Base-by-base conservation (phyloP, 2,113 vertebrate species). In the Hippocampus zosterae region DNA sequence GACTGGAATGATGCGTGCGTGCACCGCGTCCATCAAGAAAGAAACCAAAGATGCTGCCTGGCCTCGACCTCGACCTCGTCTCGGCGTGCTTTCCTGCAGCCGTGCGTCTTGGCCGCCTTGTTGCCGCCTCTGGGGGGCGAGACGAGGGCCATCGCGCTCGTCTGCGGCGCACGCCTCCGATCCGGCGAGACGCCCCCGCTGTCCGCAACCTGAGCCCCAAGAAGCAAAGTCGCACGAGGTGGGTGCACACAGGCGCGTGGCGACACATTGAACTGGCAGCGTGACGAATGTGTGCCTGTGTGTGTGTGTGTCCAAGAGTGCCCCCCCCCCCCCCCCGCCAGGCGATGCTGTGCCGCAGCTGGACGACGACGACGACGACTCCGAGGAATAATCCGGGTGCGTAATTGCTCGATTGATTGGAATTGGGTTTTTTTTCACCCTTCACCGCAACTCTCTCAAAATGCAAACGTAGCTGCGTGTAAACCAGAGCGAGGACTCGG, bases 281-380 rank as follows among this genome's bases (percentile, higher is more conserved):
- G 2, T 16, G 48, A 50, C 48, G 8, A 50, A 33, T 5, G 29
- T 33, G 29, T 33, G 29, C 5, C 4, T 33, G 29, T 5, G 29
- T 33, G 29, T 4, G 29, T 50, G 16, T 4, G 4, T 6, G 5
- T 13, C 92, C 92, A 63, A 94, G 93, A 75, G 83, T 95, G 88
- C 95, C 95, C 85, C n/a, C n/a, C n/a, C n/a, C n/a, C n/a, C n/a
- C n/a, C n/a, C n/a, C n/a, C 93, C 95, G 40, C 92, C 93, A 64
- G 94, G 94, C 79, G 95, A 96, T 86, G 94, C 94, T 87, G 94
- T 93, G 86, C 94, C 95, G 88, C 95, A 95, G 89, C 94, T 94
- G 71, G 95, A 96, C 52, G 94, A 93, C 1, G 95, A 96, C 52
- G 94, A 93, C 1, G 33, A 92, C 56, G 94, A 94, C 0, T 96